Evolutionary conservation across 64 coral and sea anemone species (phyloP), one percentile per base, ranked within the genome.

Genomic region (Porites australiensis): DNA sequence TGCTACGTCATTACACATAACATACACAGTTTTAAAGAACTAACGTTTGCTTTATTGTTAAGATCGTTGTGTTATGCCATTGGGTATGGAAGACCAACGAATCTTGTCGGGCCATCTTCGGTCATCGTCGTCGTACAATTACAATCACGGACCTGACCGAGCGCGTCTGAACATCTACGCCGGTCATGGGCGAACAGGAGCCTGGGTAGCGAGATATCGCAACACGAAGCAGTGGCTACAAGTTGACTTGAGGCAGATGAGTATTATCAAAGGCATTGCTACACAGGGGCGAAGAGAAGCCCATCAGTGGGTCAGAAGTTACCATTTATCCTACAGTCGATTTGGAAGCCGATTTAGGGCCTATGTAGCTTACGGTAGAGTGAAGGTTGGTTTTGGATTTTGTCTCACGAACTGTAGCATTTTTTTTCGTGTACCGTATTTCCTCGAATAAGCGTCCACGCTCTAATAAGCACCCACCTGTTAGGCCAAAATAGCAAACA

Each of bases 1-100:
- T n/a, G n/a, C 1, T 37, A 37, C 1, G 27, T 37, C 27, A 37
- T 37, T 0, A 37, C 27, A 1, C 27, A 37, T 37, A 37, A 37
- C 27, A 37, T 37, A 57, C 54, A 5, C 54, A 57, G 7, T 57
- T 57, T 1, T 57, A 57, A 57, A 0, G 1, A 10, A 19, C 57
- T 57, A 4, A 5, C 64, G 14, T 21, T 48, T 37, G 13, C 54
- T n/a, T 67, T 49, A 37, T 82, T 44, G 46, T 83, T 72, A 13
- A 96, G 95, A 90, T 88, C 68, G 88, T 19, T 97, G 95, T 69
- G 67, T 86, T 37, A 87, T 93, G 91, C 91, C 91, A 6, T 45
- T 93, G 49, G 91, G 91, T 77, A 93, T 93, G 91, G 91, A 93
- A 58, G 91, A 93, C 83, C 37, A 79, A 13, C 91, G 91, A 78